phyloP scores from a whole-genome alignment of 2,797 vertebrate species.

The Onychomys leucogaster region DNA sequence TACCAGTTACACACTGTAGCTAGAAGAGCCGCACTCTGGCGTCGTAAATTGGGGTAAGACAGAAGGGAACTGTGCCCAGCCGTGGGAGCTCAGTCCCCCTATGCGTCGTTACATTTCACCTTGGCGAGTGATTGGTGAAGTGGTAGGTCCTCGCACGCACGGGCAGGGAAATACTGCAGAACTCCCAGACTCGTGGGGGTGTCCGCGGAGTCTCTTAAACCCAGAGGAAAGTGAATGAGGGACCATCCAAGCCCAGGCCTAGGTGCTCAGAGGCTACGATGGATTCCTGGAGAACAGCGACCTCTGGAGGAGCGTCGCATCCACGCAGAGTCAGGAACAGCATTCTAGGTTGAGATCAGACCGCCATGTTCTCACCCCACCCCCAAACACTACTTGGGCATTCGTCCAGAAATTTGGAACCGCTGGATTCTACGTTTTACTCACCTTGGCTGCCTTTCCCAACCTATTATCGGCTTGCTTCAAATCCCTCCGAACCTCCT shows the following conservation, averaged over 20 bases:
- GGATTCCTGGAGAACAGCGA: conserved; percentile 75
- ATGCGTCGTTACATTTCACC: neutral
- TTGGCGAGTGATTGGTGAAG: neutral
- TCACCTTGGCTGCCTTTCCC: conserved; percentile 1
- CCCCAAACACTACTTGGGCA: neutral
- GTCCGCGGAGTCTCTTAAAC: neutral
- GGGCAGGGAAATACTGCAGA: neutral
- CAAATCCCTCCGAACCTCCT: neutral
- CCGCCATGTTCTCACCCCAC: neutral
- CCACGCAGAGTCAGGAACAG: neutral
- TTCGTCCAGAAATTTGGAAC: neutral
- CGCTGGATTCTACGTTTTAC: neutral
- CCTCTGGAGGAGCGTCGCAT: conserved; percentile 72
- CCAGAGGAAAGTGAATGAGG: neutral
- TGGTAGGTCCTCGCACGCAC: neutral
- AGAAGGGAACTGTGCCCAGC: neutral
- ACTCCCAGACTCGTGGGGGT: neutral
- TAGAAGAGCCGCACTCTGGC: neutral
- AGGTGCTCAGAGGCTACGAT: accelerated
- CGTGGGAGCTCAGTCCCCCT: accelerated
- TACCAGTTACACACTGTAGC: accelerated
- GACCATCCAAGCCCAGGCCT: neutral
- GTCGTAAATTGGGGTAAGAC: neutral
- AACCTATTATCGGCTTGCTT: neutral
- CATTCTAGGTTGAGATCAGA: neutral